phyloP scores from a whole-genome alignment of 2,113 vertebrate species.

The Bubo blakistoni region DNA sequence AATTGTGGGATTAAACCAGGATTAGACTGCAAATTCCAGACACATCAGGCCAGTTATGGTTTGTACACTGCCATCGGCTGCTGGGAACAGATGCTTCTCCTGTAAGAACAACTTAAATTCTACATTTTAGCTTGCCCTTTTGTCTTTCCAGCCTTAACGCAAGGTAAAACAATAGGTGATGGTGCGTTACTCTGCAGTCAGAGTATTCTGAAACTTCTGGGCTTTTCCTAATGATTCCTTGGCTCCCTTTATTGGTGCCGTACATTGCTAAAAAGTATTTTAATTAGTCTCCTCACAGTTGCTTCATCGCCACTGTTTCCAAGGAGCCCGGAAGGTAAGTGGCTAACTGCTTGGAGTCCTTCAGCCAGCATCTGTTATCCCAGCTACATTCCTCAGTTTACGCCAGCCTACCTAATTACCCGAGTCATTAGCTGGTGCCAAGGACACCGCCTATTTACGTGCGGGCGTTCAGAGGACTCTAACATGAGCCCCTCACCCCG shows the following conservation, averaged over 20 bases:
- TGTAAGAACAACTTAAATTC: not conserved
- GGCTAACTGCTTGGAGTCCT: not conserved
- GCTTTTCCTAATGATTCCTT: accelerated
- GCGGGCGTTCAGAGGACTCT: too few species aligned
- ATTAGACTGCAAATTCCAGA: not conserved
- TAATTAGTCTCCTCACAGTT: not conserved
- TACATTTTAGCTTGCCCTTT: not conserved
- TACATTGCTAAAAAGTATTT: not conserved
- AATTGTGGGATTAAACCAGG: too few species aligned
- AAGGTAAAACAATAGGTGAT: not conserved
- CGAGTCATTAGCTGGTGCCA: not conserved
- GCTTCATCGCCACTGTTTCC: not conserved
- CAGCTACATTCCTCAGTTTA: not conserved
- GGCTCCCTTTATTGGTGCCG: not conserved
- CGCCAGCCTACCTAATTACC: not conserved
- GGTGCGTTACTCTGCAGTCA: accelerated
- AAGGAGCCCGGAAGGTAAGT: not conserved
- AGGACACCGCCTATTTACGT: not conserved
- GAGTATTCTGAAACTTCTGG: not conserved
- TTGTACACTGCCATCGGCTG: not conserved
- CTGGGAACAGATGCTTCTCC: not conserved
- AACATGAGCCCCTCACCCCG: accelerated
- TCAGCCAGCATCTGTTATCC: not conserved
- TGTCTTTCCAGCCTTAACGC: not conserved
- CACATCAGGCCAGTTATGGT: accelerated